Conservation (phyloP, 2,888 invertebrate genomes). For the Tetragonula carbonaria region DNA sequence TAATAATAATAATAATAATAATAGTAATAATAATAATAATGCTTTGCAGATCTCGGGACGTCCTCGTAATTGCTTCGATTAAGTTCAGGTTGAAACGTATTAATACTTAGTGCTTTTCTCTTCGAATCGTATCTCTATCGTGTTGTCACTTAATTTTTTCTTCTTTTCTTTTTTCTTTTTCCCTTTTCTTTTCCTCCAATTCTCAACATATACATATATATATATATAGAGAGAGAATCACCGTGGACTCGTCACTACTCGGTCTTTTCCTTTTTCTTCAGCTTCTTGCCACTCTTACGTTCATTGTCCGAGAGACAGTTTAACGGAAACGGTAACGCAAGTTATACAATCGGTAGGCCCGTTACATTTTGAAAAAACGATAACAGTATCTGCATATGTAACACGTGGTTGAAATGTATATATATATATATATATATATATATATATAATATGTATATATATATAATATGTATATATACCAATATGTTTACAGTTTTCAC, state of each 20-base stretch:
- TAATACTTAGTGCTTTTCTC: conserved; percentile 12
- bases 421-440: conserved; percentile 19
- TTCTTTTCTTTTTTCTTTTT: too few relatives aligned
- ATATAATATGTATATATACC: conserved; percentile 49
- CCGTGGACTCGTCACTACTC: conserved; percentile 28
- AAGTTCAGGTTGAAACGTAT: conserved; percentile 14
- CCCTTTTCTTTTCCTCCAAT: background rate
- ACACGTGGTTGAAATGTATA: conserved; percentile 40
- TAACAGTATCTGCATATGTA: conserved; percentile 68
- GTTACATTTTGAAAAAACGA: conserved; percentile 65
- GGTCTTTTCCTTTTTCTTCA: background rate
- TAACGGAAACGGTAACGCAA: conserved; percentile 53
- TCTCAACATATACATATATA: conserved; percentile 11
- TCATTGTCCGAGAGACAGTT: conserved; percentile 32
- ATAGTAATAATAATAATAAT: conserved; percentile 29
- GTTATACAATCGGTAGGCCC: conserved; percentile 72
- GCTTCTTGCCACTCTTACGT: background rate
- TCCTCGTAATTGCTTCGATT: conserved; percentile 31
- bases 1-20: background rate
- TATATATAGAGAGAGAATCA: conserved; percentile 13
- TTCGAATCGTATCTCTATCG: background rate
- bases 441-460: conserved; percentile 51
- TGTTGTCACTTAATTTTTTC: too few relatives aligned
- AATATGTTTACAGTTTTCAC: conserved; percentile 53
- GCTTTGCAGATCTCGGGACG: conserved; percentile 42